Evolutionary conservation across 2,113 vertebrate genomes (phyloP).

Genomic region (Dicaeum eximium): DNA sequence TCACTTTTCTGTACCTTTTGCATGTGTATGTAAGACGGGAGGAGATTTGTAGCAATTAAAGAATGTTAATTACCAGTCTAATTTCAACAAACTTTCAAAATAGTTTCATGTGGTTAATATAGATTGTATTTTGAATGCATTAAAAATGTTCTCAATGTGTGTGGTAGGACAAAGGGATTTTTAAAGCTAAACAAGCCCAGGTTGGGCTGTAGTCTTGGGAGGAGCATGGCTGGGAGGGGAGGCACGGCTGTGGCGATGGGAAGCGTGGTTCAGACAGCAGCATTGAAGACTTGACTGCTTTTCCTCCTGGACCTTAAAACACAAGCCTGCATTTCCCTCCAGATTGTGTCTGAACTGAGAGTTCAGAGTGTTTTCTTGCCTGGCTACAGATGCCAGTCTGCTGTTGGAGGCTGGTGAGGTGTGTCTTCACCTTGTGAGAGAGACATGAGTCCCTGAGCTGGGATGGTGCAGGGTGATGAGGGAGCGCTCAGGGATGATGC

Average conservation of each 20-base stretch:
- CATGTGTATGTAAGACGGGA: not conserved
- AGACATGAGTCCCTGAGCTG: accelerated
- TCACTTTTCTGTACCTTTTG: not conserved
- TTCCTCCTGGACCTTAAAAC: not conserved
- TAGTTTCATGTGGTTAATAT: not conserved
- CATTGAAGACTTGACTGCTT: not conserved
- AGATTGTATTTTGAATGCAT: not conserved
- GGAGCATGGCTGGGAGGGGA: not conserved
- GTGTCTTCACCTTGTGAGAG: not conserved
- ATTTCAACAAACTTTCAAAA: not conserved
- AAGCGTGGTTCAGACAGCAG: not conserved
- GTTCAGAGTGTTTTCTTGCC: not conserved
- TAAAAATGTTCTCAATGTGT: not conserved
- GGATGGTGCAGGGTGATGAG: accelerated
- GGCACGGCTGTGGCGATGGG: accelerated
- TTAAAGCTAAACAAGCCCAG: not conserved
- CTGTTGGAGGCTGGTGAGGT: not conserved
- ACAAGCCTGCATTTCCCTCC: not conserved
- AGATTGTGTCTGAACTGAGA: not conserved
- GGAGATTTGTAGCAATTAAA: not conserved
- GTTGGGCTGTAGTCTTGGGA: not conserved
- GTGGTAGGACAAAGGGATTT: not conserved
- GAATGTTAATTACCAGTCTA: not conserved
- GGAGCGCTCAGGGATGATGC: not conserved
- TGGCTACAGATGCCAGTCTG: not conserved